Evolutionary conservation across 2,797 vertebrate species (phyloP), one percentile per base, ranked within the genome.

Genomic region (Rhyacichthys aspro): DNA sequence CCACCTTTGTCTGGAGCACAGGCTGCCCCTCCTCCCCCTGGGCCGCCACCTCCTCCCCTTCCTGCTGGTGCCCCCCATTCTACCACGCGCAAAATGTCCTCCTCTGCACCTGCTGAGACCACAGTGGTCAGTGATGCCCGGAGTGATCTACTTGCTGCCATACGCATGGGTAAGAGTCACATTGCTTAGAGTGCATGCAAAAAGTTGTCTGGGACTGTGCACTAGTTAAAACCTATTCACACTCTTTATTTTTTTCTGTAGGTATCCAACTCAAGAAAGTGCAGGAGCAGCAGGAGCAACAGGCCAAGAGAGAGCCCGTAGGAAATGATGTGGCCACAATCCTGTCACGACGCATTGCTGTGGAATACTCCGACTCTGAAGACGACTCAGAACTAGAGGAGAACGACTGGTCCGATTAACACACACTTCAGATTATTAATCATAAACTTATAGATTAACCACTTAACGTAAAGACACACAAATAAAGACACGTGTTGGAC

Each of bases 231-330:
- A 33, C 8, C 5, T 0, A 0, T 8, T 11, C 15, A 45, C 10
- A 34, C 2, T 7, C 18, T 12, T 10, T 0, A 2, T 19, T 0
- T 76, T 33, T 16, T 34, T 15, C 36, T 43, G 41, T 70, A 98
- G 97, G 97, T 75, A 98, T 98, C 65, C 97, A 98, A 86, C 74
- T 99, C 84, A 99, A 98, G 68, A 99, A 99, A 82, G 96, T 97
- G 17, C 97, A 99, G 86, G 97, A 99, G 80, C 96, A 98, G 72
- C 95, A 96, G 34, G 97, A 99, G 72, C 97, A 97, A 81, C 96
- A 98, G 90, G 96, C 96, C 0, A 97, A 95, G 90, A 90, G 93
- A 0, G 95, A 98, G 74, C 97, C 97, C 0, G 95, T 98, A 0
- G 97, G 95, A 11, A 96, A 99, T 0, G 97, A 98, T 0, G 97